Evolutionary conservation across 2,888 invertebrate genomes (phyloP).

Genomic region (Drosophila siamana): DNA sequence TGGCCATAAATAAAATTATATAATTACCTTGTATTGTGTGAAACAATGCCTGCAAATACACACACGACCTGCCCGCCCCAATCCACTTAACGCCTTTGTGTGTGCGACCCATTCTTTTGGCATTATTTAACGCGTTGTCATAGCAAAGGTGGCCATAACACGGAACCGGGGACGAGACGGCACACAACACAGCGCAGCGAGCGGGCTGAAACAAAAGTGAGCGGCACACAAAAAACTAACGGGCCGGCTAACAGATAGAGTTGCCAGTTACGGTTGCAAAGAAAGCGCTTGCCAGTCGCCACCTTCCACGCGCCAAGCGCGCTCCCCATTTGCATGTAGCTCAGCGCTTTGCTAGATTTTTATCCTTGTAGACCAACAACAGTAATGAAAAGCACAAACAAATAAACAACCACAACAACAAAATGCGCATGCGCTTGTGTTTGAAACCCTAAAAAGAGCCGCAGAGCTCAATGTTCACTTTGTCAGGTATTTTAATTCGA

Average conservation of each 20-base stretch:
- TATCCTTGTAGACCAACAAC: conserved; percentile 68
- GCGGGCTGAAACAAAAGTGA: conserved; percentile 57
- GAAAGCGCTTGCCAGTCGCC: not conserved
- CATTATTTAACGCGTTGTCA: conserved; percentile 80
- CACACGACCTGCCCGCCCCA: conserved; percentile 22
- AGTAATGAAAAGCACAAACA: conserved; percentile 45
- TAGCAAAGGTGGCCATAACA: conserved; percentile 77
- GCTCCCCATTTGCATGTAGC: conserved; percentile 68
- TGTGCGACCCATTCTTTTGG: conserved; percentile 57
- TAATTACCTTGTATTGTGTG: conserved; percentile 78
- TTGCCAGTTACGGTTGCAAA: conserved; percentile 24
- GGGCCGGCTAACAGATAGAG: conserved; percentile 25
- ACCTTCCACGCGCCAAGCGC: too few species aligned
- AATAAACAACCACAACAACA: conserved; percentile 20
- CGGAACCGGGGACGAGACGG: conserved; percentile 25
- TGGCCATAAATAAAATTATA: conserved; percentile 82
- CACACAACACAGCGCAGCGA: conserved; percentile 26
- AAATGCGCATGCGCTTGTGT: conserved; percentile 14
- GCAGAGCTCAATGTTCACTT: conserved; percentile 47
- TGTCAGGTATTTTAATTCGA: conserved; percentile 17
- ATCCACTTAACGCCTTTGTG: conserved; percentile 70
- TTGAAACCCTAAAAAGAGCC: conserved; percentile 53
- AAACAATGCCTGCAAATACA: conserved; percentile 35
- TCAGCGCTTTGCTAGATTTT: conserved; percentile 73
- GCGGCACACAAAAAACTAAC: conserved; percentile 51